Conservation (phyloP, 2,797 vertebrate genomes). For the Chelon labrosus region DNA sequence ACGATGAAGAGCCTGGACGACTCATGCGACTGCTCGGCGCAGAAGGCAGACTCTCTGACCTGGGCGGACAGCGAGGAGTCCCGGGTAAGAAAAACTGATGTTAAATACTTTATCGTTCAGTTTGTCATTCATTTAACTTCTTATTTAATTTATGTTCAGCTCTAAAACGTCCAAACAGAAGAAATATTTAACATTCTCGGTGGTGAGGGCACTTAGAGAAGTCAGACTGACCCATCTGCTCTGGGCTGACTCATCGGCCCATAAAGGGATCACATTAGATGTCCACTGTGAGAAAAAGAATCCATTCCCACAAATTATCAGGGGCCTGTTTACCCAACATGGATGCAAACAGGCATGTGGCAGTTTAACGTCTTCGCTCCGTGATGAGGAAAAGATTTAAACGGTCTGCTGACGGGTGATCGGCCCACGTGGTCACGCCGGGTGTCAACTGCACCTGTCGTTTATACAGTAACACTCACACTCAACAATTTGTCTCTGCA, state of each 20-base stretch:
- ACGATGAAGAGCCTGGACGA: constrained; percentile 74
- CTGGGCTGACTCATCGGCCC: neutral
- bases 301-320: constrained; percentile 20
- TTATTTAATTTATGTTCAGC: no score
- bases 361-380: constrained; percentile 5
- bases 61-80: constrained; percentile 77
- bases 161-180: no score
- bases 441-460: constrained; percentile 64
- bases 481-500: neutral
- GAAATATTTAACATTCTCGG: no score
- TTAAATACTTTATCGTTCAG: neutral
- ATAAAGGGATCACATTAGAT: constrained; percentile 11
- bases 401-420: constrained; percentile 24
- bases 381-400: neutral
- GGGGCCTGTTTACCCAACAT: neutral
- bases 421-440: constrained; percentile 9
- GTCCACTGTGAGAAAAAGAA: neutral
- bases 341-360: constrained; percentile 18
- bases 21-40: constrained; percentile 51
- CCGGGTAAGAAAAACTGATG: constrained; percentile 73
- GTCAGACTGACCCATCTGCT: constrained; percentile 3
- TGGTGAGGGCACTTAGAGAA: neutral
- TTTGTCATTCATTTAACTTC: no score
- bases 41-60: constrained; percentile 62
- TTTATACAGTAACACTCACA: constrained; percentile 35